Evolutionary conservation across 2,797 vertebrate species (phyloP).

Genomic region (Okamejei kenojei): DNA sequence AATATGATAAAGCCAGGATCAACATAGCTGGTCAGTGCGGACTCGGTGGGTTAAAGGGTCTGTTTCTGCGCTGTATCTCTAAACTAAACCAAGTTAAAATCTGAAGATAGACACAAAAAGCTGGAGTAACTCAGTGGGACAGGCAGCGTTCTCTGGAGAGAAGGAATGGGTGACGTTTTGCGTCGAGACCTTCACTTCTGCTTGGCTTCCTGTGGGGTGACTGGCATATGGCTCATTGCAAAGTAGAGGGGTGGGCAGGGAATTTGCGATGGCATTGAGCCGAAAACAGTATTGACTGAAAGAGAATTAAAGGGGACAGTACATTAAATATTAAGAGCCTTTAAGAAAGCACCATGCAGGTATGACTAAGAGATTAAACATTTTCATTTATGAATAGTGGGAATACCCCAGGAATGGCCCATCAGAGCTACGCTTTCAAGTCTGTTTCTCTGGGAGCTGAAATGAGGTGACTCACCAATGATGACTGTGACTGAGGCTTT

Average conservation of each 20-base stretch:
- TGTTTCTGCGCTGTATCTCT: too few species aligned
- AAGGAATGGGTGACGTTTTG: too few species aligned
- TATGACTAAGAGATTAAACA: conserved; percentile 20
- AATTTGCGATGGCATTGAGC: too few species aligned
- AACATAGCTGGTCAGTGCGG: too few species aligned
- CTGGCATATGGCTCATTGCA: background rate
- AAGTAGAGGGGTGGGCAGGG: background rate
- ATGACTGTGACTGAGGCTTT: background rate
- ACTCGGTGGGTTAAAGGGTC: too few species aligned
- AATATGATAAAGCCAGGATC: background rate
- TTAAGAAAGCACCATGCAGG: background rate
- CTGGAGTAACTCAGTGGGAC: too few species aligned
- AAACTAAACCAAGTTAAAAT: too few species aligned
- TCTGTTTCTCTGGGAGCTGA: conserved; percentile 2
- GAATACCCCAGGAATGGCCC: background rate
- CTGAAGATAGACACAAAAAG: too few species aligned
- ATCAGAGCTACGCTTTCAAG: background rate
- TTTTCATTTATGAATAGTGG: background rate
- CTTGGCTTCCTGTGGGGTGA: background rate
- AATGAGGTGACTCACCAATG: conserved; percentile 2
- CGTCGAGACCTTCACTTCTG: too few species aligned
- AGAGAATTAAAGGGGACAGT: background rate
- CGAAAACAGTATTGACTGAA: background rate
- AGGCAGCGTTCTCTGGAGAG: too few species aligned
- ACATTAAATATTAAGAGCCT: background rate